Conservation (phyloP, 1,140 invertebrate species). For the Wasmannia auropunctata region DNA sequence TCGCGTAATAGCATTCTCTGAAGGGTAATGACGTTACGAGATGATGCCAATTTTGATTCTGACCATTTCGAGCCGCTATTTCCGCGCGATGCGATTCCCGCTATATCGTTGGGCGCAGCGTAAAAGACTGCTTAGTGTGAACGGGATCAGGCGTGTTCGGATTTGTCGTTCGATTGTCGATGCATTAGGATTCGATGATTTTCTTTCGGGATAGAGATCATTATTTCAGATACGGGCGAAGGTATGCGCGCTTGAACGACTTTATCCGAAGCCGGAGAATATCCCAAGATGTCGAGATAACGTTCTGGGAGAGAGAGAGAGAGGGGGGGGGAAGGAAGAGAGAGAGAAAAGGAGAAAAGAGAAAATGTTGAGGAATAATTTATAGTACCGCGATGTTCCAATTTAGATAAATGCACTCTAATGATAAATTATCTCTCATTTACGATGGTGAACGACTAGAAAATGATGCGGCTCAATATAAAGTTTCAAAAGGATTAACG, state of each 20-base stretch:
- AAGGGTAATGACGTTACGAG: slow-evolving; percentile 62
- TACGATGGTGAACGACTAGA: not conserved
- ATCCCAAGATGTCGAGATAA: slow-evolving; percentile 40
- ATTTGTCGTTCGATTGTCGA: slow-evolving; percentile 39
- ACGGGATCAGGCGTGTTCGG: slow-evolving; percentile 16
- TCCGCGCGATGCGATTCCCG: slow-evolving; percentile 19
- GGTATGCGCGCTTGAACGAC: not conserved
- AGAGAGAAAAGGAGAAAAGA: not conserved
- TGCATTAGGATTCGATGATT: slow-evolving; percentile 47
- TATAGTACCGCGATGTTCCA: slow-evolving; percentile 35
- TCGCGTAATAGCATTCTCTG: slow-evolving; percentile 7
- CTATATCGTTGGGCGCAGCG: slow-evolving; percentile 10
- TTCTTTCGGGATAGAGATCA: slow-evolving; percentile 40
- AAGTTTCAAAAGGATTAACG: slow-evolving; percentile 10
- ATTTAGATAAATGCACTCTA: slow-evolving; percentile 42
- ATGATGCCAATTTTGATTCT: slow-evolving; percentile 53
- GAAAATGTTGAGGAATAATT: slow-evolving; percentile 34
- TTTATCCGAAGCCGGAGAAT: slow-evolving; percentile 35
- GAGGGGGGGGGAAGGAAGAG: not conserved
- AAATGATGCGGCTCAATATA: not conserved
- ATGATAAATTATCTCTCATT: slow-evolving; percentile 36
- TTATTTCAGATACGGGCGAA: slow-evolving; percentile 43
- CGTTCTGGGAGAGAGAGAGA: not conserved
- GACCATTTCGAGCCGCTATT: slow-evolving; percentile 48
- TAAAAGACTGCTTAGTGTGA: slow-evolving; percentile 12